A percentile compares a stretch with the other conserved stretches of the same genome.
Evolutionary conservation across 2,113 vertebrate genomes (phyloP).

Genomic region (Macheiramphus alcinus): DNA sequence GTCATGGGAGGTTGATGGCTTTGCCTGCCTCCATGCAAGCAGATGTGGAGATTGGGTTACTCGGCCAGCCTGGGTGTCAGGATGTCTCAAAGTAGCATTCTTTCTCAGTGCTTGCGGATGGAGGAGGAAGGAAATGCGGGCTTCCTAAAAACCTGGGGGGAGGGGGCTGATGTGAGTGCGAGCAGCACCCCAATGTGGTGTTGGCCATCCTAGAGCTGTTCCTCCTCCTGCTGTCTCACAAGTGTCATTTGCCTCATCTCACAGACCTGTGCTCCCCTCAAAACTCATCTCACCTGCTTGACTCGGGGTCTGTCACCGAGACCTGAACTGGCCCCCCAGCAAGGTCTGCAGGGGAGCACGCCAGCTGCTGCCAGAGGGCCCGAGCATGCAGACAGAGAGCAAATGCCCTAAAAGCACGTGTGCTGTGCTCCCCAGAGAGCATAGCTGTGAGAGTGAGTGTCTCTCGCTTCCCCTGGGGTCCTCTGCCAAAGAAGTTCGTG

Average conservation of each 20-base stretch:
- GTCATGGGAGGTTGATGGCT: not conserved
- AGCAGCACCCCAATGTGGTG: accelerated
- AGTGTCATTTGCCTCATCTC: not conserved
- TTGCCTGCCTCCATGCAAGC: not conserved
- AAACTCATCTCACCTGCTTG: not conserved
- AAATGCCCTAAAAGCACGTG: accelerated
- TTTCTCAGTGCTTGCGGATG: not conserved
- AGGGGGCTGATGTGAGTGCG: accelerated
- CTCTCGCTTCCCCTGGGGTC: not conserved
- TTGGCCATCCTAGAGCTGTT: not conserved
- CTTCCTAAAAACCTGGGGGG: not conserved
- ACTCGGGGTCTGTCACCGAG: not conserved
- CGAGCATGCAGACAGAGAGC: accelerated
- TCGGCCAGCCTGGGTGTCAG: not conserved
- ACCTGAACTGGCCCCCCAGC: not conserved
- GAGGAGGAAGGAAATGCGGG: not conserved
- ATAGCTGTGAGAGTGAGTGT: not conserved
- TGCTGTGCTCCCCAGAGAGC: not conserved
- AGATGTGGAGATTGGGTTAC: not conserved
- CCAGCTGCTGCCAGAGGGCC: not conserved
- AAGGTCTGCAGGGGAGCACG: not conserved
- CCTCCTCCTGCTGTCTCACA: not conserved
- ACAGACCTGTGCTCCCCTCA: not conserved
- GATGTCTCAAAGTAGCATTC: not conserved
- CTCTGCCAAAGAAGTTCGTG: conserved; percentile 64